Evolutionary conservation across 2,113 vertebrate species (phyloP), one percentile per base, ranked within the genome.

Genomic region (Osmerus mordax): DNA sequence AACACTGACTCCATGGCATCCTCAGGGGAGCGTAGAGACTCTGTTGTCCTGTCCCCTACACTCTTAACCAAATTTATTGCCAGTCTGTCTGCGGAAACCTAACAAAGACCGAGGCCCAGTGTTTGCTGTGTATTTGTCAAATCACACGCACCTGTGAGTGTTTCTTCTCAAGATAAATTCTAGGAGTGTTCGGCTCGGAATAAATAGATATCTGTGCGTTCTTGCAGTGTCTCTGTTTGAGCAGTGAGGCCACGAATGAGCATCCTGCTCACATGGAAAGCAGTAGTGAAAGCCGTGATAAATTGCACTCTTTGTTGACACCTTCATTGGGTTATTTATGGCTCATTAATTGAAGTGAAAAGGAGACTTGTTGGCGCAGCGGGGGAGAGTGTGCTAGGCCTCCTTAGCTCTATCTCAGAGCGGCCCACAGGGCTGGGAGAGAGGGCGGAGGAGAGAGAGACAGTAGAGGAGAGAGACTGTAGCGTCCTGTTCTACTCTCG

Each of bases 271-370:
- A 89, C 76, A 78, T 91, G 91, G 91, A 94, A 90, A 23, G 58
- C 84, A 91, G 85, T 85, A 85, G 90, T 95, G 96, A 95, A 95
- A 93, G 93, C 90, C 88, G 87, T 96, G 96, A 98, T 97, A 94
- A 97, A 98, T 98, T 92, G 92, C 85, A 83, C 90, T 94, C 94
- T 92, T 94, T 94, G 95, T 95, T 97, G 95, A 98, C 95, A 96
- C 95, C 94, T 96, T 97, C 95, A 96, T 96, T 92, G 91, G 93
- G 95, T 97, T 98, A 97, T 98, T 98, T 98, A 96, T 98, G 96
- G 96, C 94, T 97, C 96, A 95, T 97, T 98, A 98, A 96, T 96
- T 96, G 95, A 96, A 95, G 92, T 87, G 69, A 95, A 95, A 93
- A 92, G 92, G 91, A 94, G 92, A 92, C 93, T 96, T 95, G 94